Percentiles rank a stretch among this genome's conserved stretches.
These are phyloP conservation scores for Bombus pyrosoma DNA, from an alignment of 1,140 invertebrate species.

Conservation along the genomic window DNA sequence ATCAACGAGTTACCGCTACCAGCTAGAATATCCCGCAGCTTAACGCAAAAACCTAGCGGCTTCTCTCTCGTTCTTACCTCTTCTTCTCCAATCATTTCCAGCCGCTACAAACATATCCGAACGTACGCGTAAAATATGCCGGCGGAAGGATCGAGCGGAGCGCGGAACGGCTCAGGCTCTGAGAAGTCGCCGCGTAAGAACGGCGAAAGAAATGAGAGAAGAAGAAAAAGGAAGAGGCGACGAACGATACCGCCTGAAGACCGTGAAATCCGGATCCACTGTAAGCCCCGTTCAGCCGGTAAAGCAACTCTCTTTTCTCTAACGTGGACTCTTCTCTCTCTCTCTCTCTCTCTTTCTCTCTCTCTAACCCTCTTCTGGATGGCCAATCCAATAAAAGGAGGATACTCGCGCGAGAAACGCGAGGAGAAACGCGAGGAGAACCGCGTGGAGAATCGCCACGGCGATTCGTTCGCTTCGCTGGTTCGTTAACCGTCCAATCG, in stretches of 20 bases:
- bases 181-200: conserved; percentile 59
- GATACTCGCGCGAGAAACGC: conserved; percentile 51
- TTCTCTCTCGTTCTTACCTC: neutral
- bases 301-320: conserved; percentile 53
- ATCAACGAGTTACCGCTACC: neutral
- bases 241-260: conserved; percentile 69
- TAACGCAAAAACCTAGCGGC: neutral
- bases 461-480: conserved; percentile 65
- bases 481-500: conserved; percentile 72
- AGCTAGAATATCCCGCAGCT: neutral
- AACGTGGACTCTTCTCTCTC: conserved; percentile 19
- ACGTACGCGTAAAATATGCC: conserved; percentile 47
- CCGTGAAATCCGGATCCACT: conserved; percentile 69
- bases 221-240: conserved; percentile 44
- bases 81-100: neutral
- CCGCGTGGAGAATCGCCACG: conserved; percentile 67
- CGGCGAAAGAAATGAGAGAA: conserved; percentile 19
- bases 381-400: conserved; percentile 69
- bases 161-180: conserved; percentile 46
- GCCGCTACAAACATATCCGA: conserved; percentile 9
- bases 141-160: conserved; percentile 47
- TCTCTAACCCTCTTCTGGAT: conserved; percentile 30
- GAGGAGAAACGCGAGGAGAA: conserved; percentile 64
- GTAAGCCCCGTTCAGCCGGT: conserved; percentile 60
- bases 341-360: conserved; percentile 37